Conservation (phyloP, 2,797 vertebrate genomes). For the Emydoidea blandingii region DNA sequence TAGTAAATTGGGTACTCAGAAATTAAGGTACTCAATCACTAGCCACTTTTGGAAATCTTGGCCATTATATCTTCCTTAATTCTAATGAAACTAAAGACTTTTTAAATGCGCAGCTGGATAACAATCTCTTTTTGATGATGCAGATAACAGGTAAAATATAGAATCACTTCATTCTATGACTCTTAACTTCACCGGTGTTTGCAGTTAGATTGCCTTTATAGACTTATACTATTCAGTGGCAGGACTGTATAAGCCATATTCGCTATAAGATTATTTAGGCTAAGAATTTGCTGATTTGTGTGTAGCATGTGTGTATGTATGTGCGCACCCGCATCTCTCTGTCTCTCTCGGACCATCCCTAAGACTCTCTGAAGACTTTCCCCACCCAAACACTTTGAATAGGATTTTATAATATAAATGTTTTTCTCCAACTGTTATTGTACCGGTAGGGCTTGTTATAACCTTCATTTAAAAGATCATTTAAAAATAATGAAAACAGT, state of each 20-base stretch:
- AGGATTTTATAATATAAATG: not conserved
- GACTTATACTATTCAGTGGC: not conserved
- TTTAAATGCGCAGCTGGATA: not conserved
- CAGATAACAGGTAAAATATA: not conserved
- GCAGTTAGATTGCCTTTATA: not conserved
- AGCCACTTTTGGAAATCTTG: not conserved
- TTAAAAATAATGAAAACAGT: not conserved
- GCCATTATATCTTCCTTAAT: not conserved
- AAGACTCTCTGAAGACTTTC: too few relatives aligned
- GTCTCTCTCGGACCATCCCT: too few relatives aligned
- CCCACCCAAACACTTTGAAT: too few relatives aligned
- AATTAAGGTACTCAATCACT: constrained; percentile 1
- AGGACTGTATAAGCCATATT: not conserved
- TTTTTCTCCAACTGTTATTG: not conserved
- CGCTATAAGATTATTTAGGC: not conserved
- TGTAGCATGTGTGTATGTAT: not conserved
- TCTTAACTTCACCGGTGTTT: not conserved
- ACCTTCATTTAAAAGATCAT: not conserved
- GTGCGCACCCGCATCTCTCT: too few relatives aligned
- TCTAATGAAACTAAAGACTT: constrained; percentile 20
- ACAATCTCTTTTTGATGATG: not conserved
- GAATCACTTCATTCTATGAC: not conserved
- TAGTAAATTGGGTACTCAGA: constrained; percentile 7
- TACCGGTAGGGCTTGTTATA: not conserved
- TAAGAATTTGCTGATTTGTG: not conserved